Evolutionary conservation across 2,888 invertebrate species (phyloP).

Genomic region (Drosophila parthenogenetica): DNA sequence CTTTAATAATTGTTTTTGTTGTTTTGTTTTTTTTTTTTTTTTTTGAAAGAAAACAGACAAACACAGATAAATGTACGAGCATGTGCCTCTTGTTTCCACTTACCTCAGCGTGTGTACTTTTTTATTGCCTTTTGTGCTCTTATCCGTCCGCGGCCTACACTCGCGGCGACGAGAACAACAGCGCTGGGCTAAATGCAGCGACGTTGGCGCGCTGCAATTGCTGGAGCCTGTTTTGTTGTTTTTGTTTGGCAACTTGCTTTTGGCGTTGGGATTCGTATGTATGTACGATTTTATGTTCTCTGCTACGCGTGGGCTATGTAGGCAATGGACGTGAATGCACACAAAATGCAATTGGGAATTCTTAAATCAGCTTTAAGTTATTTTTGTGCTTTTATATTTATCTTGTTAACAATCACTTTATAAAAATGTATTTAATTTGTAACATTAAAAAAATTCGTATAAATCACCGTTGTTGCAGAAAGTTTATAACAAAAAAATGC

Average conservation of each 20-base stretch:
- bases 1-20: slow-evolving; percentile 14
- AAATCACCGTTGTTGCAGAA: slow-evolving; percentile 16
- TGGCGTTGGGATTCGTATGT: slow-evolving; percentile 46
- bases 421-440: slow-evolving; percentile 7
- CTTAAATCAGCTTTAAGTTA: slow-evolving; percentile 1
- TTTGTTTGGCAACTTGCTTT: slow-evolving; percentile 59
- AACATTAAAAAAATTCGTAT: slow-evolving; percentile 46
- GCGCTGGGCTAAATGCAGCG: slow-evolving; percentile 49
- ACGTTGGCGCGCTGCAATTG: slow-evolving; percentile 59
- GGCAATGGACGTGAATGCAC: slow-evolving; percentile 38
- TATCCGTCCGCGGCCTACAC: slow-evolving; percentile 46
- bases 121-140: slow-evolving; percentile 47
- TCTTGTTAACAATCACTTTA: slow-evolving; percentile 32
- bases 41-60: slow-evolving; percentile 4
- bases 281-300: slow-evolving; percentile 29
- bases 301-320: slow-evolving; percentile 40
- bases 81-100: slow-evolving; percentile 21
- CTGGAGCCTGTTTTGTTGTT: slow-evolving; percentile 59
- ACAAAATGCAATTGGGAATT: slow-evolving; percentile 51
- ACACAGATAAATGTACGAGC: background rate
- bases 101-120: slow-evolving; percentile 52
- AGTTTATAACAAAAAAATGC: slow-evolving; percentile 35
- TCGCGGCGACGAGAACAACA: slow-evolving; percentile 50
- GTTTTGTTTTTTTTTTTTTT: slow-evolving; percentile 9
- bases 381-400: slow-evolving; percentile 5